Percentiles rank a stretch among this genome's conserved stretches.
phyloP scores from a whole-genome alignment of 1,140 invertebrate genomes.

The Mizuhopecten yessoensis region DNA sequence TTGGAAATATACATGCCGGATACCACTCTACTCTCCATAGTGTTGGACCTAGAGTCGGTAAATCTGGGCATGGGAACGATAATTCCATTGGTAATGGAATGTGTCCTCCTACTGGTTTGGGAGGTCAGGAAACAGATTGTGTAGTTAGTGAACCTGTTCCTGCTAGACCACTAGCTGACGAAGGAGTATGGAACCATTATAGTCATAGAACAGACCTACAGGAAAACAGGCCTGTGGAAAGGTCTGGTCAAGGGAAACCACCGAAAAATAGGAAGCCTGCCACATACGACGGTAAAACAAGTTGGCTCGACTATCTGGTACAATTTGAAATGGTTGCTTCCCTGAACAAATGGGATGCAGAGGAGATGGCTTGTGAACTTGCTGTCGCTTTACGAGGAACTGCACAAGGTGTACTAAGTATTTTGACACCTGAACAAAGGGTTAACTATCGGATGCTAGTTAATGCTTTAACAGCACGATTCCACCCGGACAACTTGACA shows the following conservation, averaged over 20 bases:
- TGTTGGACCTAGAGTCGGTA: neutral
- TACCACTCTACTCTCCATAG: neutral
- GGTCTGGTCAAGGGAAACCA: neutral
- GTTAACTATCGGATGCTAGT: neutral
- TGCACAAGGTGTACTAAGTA: neutral
- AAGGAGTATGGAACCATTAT: neutral
- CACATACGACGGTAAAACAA: neutral
- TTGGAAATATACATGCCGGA: neutral
- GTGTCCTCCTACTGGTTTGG: neutral
- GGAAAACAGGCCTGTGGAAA: neutral
- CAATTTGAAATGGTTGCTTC: slow-evolving; percentile 38
- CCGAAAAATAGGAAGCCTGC: slow-evolving; percentile 33
- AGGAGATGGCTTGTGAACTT: slow-evolving; percentile 5
- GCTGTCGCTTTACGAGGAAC: neutral
- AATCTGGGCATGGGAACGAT: neutral
- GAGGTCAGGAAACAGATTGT: neutral
- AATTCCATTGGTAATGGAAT: neutral
- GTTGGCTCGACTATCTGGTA: neutral
- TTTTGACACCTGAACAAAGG: neutral
- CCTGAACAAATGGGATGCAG: slow-evolving; percentile 16
- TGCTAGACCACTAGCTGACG: too few relatives aligned
- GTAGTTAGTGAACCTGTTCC: neutral
- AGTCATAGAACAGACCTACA: neutral
- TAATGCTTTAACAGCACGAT: neutral
- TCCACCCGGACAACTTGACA: neutral